A percentile compares a stretch with the other conserved stretches of the same genome.
phyloP scores from a whole-genome alignment of 2,888 invertebrate species.

The Tuta absoluta region DNA sequence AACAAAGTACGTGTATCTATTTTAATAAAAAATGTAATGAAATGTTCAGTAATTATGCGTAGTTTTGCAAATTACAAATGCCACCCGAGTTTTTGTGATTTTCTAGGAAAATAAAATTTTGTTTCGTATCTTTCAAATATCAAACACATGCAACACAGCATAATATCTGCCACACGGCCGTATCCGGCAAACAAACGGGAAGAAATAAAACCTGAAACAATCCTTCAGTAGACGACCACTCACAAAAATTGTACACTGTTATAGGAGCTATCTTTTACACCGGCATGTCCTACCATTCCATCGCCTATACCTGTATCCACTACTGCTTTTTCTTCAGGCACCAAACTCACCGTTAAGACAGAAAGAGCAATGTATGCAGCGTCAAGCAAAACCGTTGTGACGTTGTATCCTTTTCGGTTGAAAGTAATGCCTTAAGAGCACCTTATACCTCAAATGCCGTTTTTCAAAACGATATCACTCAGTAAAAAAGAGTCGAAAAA shows the following conservation, averaged over 20 bases:
- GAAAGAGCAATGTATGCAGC: not conserved
- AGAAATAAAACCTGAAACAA: slow-evolving; percentile 34
- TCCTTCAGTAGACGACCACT: slow-evolving; percentile 38
- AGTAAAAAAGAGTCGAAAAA: too few species aligned
- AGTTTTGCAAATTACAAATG: too few species aligned
- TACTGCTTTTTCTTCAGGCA: not conserved
- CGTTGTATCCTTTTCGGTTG: slow-evolving; percentile 17
- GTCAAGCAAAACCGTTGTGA: not conserved
- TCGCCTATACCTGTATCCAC: not conserved
- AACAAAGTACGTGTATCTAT: too few species aligned
- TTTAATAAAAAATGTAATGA: too few species aligned
- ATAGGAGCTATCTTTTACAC: slow-evolving; percentile 21
- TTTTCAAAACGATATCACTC: too few species aligned
- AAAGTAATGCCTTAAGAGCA: slow-evolving; percentile 38
- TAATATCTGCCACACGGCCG: not conserved
- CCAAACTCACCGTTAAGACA: not conserved
- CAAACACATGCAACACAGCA: not conserved
- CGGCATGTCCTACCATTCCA: not conserved
- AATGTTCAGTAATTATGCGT: too few species aligned
- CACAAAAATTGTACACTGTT: slow-evolving; percentile 50
- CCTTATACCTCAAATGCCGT: too few species aligned
- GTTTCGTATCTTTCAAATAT: not conserved
- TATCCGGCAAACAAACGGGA: slow-evolving; percentile 4
- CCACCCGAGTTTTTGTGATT: too few species aligned
- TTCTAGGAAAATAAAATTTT: too few species aligned